Conservation (phyloP, 2,113 vertebrate genomes). For the Eclectus roratus region DNA sequence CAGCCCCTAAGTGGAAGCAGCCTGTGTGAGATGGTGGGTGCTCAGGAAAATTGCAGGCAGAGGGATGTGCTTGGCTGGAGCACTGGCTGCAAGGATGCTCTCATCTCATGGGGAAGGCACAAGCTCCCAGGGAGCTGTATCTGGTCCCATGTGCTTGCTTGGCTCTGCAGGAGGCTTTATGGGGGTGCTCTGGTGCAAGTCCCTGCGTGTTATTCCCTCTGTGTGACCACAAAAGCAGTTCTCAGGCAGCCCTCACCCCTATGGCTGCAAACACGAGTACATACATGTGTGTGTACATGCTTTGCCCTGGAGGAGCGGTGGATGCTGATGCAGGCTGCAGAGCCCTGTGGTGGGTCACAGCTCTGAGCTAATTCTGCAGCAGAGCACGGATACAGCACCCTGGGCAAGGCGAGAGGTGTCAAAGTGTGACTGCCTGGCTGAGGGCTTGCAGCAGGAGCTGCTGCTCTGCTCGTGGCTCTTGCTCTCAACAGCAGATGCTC, state of each 20-base stretch:
- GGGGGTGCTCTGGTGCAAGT: neutral
- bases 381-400: neutral
- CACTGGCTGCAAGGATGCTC: neutral
- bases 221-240: neutral
- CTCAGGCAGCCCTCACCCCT: neutral
- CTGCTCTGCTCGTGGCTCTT: neutral
- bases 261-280: neutral
- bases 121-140: neutral
- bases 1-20: neutral
- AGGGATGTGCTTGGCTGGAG: neutral
- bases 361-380: neutral
- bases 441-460: neutral
- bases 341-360: neutral
- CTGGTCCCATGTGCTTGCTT: neutral
- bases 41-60: neutral
- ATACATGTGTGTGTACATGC: accelerated
- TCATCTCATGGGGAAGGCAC: accelerated
- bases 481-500: neutral
- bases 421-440: accelerated
- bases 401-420: neutral
- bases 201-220: neutral
- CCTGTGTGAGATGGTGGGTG: neutral
- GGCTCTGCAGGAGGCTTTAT: neutral
- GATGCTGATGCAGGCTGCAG: neutral
- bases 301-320: neutral